Evolutionary conservation across 2,888 invertebrate species (phyloP), one percentile per base, ranked within the genome.

Genomic region (Chloroclystis v-ata): DNA sequence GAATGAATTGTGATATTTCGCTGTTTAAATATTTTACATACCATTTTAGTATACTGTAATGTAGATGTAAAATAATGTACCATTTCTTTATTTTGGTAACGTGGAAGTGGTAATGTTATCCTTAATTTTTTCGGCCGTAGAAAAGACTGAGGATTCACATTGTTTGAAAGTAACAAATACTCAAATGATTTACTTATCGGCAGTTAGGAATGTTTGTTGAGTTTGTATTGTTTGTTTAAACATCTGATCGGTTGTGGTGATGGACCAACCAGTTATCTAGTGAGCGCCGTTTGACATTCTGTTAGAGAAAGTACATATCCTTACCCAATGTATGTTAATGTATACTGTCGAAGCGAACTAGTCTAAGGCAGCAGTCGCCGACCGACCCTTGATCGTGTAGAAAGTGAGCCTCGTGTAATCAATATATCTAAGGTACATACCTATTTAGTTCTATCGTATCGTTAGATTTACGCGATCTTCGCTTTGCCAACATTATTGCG

Each of bases 401-500:
- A 69, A 69, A 79, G 77, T 80, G 82, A 80, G 81, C 83, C 83
- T 81, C 81, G 78, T 84, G 68, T 86, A 85, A 86, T 87, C 84
- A 78, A 85, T 78, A 79, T 76, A 72, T 84, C 75, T 85, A 84
- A 85, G 86, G 81, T 85, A 85, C 84, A 82, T 84, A 82, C 71
- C 73, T 84, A 83, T 86, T 86, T 85, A 86, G 86, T 86, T 87
- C 62, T 82, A 83, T 79, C 72, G 82, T 87, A 86, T 85, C 80
- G 77, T 85, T 87, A 86, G 86, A 84, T 77, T 84, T 83, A 85
- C 72, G 83, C 82, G 78, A 78, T 80, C 81, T 84, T 83, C 79
- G 86, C 86, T 87, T 87, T 79, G 87, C 83, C 86, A 82, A 86
- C 81, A 79, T 43, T 85, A 84, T 86, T 86, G 86, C 82, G 86